Conservation (phyloP, 2,888 invertebrate species). For the Serripes groenlandicus region DNA sequence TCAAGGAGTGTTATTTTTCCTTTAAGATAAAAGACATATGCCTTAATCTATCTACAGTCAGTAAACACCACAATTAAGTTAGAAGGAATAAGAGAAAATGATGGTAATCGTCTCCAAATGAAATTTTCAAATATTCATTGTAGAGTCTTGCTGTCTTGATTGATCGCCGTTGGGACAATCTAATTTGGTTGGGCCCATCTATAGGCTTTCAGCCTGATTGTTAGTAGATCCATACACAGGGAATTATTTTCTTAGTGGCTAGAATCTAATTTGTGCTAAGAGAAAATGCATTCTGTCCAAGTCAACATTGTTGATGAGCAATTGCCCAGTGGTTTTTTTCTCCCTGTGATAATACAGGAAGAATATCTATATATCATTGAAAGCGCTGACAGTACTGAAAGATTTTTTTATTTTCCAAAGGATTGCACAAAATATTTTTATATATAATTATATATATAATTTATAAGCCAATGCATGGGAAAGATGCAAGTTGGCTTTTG, state of each 20-base stretch:
- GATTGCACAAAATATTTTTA: no score
- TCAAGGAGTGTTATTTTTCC: no score
- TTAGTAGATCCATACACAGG: constrained; percentile 15
- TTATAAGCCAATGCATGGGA: no score
- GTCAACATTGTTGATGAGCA: constrained; percentile 1
- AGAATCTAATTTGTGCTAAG: constrained; percentile 27
- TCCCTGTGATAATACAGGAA: constrained; percentile 3
- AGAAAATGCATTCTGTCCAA: constrained; percentile 31
- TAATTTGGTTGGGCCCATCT: constrained; percentile 15
- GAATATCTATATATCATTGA: no score
- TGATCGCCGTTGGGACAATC: constrained; percentile 23
- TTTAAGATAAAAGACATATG: constrained; percentile 10
- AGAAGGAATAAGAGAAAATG: constrained; percentile 10
- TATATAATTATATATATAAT: no score
- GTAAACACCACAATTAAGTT: constrained; percentile 18
- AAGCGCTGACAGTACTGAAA: no score
- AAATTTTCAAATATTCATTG: constrained; percentile 10
- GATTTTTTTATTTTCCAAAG: no score
- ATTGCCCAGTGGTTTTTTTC: constrained; percentile 9
- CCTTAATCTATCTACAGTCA: neutral
- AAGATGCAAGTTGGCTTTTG: no score
- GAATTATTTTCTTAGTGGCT: constrained; percentile 31
- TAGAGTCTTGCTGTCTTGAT: constrained; percentile 1
- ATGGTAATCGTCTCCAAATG: constrained; percentile 6
- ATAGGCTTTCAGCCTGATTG: constrained; percentile 25